A percentile compares a stretch with the other conserved stretches of the same genome.
phyloP scores from a whole-genome alignment of 2,888 invertebrate species.

The Acronicta alni region DNA sequence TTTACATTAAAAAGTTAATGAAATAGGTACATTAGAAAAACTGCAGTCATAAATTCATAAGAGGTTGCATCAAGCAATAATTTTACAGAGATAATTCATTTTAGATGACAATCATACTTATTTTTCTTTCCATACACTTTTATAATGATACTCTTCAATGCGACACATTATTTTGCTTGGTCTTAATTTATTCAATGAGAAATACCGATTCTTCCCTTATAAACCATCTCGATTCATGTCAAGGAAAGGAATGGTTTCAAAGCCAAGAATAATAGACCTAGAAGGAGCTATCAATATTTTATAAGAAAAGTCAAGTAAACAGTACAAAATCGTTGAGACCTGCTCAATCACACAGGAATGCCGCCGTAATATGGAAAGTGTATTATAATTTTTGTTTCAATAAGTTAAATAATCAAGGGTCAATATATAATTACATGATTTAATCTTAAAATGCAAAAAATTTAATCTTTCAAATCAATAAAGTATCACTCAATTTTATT shows the following conservation, averaged over 20 bases:
- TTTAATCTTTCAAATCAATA: conserved; percentile 33
- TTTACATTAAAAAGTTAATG: conserved; percentile 24
- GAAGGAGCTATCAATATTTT: conserved; percentile 36
- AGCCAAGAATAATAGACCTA: not conserved
- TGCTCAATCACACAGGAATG: conserved; percentile 68
- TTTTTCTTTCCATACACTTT: conserved; percentile 10
- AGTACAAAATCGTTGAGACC: conserved; percentile 61
- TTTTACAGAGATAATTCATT: conserved; percentile 10
- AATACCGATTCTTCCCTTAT: not conserved
- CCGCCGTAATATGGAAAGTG: conserved; percentile 48
- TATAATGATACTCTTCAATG: conserved; percentile 2
- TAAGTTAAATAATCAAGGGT: conserved; percentile 42
- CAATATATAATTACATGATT: conserved; percentile 55
- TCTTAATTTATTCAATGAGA: not conserved
- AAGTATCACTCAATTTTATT: conserved; percentile 31
- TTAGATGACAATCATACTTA: conserved; percentile 8
- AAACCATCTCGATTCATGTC: not conserved
- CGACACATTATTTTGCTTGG: conserved; percentile 14
- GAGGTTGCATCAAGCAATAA: conserved; percentile 23
- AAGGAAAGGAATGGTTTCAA: not conserved
- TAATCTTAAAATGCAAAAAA: conserved; percentile 46
- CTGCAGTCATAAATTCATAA: conserved; percentile 12
- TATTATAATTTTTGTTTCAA: conserved; percentile 29
- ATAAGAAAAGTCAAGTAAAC: conserved; percentile 36
- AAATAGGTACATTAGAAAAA: conserved; percentile 40